Evolutionary conservation across 2,113 vertebrate genomes (phyloP).

Genomic region (Actenoides lindsayi): DNA sequence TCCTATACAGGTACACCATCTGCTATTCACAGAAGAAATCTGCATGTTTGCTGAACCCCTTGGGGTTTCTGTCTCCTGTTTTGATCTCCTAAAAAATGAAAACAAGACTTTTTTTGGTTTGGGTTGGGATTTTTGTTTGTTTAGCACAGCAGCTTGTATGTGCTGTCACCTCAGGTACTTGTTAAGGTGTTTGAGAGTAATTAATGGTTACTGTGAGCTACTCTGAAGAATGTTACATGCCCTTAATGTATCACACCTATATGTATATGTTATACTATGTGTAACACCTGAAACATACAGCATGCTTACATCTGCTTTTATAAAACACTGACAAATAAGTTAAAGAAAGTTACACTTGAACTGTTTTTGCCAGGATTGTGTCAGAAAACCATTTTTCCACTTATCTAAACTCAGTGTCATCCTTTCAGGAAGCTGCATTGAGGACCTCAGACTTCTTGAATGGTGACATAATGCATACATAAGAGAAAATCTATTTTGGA

Average conservation of each 20-base stretch:
- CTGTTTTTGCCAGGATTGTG: not conserved
- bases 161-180: not conserved
- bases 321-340: not conserved
- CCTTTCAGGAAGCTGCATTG: not conserved
- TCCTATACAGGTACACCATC: not conserved
- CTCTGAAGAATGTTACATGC: not conserved
- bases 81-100: not conserved
- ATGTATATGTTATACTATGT: not conserved
- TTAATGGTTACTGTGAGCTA: not conserved
- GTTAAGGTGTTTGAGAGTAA: not conserved
- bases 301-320: not conserved
- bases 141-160: not conserved
- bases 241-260: too few species aligned
- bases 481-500: not conserved
- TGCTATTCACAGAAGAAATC: not conserved
- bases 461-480: not conserved
- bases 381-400: not conserved
- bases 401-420: not conserved
- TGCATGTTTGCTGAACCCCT: not conserved
- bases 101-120: too few species aligned
- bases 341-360: not conserved
- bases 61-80: not conserved
- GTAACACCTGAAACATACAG: not conserved
- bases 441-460: not conserved
- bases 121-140: too few species aligned